Evolutionary conservation across 2,888 invertebrate species (phyloP).

Genomic region (Drosophila merina): DNA sequence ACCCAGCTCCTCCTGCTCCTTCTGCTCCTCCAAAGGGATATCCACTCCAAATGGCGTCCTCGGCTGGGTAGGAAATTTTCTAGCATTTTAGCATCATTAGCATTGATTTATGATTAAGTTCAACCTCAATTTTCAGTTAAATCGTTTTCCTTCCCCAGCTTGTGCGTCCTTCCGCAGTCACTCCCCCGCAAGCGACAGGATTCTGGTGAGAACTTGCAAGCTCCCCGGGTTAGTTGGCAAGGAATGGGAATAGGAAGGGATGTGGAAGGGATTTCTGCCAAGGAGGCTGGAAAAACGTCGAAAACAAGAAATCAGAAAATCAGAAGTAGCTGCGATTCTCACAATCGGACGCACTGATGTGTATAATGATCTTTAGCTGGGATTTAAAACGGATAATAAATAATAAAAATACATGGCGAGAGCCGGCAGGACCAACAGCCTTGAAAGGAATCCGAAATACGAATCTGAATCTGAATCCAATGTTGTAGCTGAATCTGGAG

Average conservation of each 20-base stretch:
- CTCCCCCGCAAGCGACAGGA: not conserved
- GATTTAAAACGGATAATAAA: constrained; percentile 80
- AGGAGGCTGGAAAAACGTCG: constrained; percentile 59
- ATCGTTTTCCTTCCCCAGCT: constrained; percentile 73
- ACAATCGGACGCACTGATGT: constrained; percentile 82
- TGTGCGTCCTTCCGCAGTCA: constrained; percentile 22
- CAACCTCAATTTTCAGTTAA: constrained; percentile 83
- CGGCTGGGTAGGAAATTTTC: constrained; percentile 65
- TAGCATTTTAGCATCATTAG: constrained; percentile 83
- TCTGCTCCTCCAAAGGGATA: constrained; percentile 55
- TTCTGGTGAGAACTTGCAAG: constrained; percentile 35
- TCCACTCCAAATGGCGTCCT: constrained; percentile 66
- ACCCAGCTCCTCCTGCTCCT: constrained; percentile 7
- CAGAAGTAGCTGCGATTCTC: constrained; percentile 81
- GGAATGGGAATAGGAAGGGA: not conserved
- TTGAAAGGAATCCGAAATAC: constrained; percentile 39
- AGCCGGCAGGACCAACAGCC: constrained; percentile 6
- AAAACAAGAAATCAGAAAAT: constrained; percentile 75
- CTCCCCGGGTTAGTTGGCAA: constrained; percentile 7
- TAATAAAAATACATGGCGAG: constrained; percentile 78
- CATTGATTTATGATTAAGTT: constrained; percentile 83
- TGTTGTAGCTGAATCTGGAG: constrained; percentile 13
- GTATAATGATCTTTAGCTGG: constrained; percentile 81
- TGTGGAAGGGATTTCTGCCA: constrained; percentile 3
- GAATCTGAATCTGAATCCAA: not conserved